Evolutionary conservation across 2,888 invertebrate genomes (phyloP), one percentile per base, ranked within the genome.

Genomic region (Trisateles emortualis): DNA sequence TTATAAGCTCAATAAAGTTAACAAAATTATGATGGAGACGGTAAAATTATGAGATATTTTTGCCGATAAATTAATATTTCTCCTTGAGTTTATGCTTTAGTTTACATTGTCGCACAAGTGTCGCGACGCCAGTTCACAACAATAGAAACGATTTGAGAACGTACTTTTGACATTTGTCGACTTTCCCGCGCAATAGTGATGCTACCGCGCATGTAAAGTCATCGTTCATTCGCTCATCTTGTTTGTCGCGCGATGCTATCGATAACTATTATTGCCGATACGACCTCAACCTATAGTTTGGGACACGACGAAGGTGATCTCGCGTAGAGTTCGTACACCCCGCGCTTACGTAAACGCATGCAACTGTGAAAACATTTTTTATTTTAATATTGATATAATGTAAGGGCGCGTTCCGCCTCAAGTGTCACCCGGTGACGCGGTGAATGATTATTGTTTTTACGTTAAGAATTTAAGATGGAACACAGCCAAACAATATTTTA

Each of bases 271-370:
- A 90, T 88, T 84, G 82, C 77, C 70, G 81, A 79, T 81, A 75
- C 79, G 90, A 87, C 90, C 90, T 90, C 86, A 87, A 86, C 85
- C 84, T 79, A 84, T 79, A 84, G 87, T 87, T 89, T 87, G 88
- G 88, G 88, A 88, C 90, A 83, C 79, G 61, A 60, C 80, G 87
- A 89, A 90, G 90, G 90, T 90, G 88, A 90, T 84, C 79, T 67
- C 68, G 59, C 64, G 65, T 58, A 47, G 81, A 87, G 90, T 90
- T 90, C 90, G 81, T 83, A 63, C 68, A 89, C 90, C 90, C 76
- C 82, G 66, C 75, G 76, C 87, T 90, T 89, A 87, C 87, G 88
- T 89, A 90, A 90, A 89, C 75, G 79, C 59, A 82, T 83, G 81
- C 84, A 87, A 88, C 84, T 84, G 82, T 80, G 77, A 81, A 86